phyloP scores from a whole-genome alignment of 2,888 invertebrate species.

The Eristalis arbustorum region DNA sequence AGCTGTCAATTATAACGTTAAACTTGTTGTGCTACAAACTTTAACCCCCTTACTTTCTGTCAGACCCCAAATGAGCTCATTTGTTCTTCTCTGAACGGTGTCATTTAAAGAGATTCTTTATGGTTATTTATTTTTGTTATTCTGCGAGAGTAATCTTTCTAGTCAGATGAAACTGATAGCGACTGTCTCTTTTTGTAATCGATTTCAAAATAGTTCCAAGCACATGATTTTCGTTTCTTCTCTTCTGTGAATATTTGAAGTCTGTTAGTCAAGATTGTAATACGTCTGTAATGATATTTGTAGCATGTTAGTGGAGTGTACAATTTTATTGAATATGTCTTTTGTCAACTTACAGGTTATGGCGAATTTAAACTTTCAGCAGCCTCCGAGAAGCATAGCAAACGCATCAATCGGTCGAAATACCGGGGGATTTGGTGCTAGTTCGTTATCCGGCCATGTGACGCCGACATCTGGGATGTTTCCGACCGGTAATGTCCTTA shows the following conservation, averaged over 20 bases:
- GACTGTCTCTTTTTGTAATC: neutral
- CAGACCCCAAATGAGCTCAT: neutral
- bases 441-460: slow-evolving; percentile 88
- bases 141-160: neutral
- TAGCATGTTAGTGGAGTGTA: neutral
- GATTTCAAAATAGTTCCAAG: neutral
- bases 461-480: slow-evolving; percentile 86
- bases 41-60: neutral
- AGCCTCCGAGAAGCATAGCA: slow-evolving; percentile 93
- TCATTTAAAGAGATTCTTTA: neutral
- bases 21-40: neutral
- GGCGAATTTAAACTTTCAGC: slow-evolving; percentile 96
- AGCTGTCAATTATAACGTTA: neutral
- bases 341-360: slow-evolving; percentile 84
- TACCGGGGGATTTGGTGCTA: slow-evolving; percentile 84
- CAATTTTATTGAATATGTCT: neutral
- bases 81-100: neutral
- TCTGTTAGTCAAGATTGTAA: neutral
- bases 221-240: neutral
- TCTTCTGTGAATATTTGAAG: neutral
- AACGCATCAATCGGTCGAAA: slow-evolving; percentile 86
- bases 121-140: neutral
- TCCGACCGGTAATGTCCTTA: slow-evolving; percentile 78
- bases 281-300: neutral
- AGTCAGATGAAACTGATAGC: neutral